phyloP scores from a whole-genome alignment of 1,140 invertebrate genomes.

The Pararge aegeria region DNA sequence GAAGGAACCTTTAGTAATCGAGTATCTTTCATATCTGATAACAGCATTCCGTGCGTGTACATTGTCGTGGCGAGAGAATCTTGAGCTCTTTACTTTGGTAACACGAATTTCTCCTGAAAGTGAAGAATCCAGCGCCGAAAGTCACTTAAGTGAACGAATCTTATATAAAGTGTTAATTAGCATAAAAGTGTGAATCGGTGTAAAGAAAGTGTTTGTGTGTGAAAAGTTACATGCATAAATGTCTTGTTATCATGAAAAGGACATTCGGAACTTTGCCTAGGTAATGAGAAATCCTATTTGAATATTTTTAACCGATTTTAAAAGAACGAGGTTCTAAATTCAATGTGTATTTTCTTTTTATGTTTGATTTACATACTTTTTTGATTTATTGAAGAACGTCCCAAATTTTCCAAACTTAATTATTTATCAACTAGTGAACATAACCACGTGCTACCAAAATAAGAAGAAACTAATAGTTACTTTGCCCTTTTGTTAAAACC shows the following conservation, averaged over 20 bases:
- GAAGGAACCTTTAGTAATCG: slow-evolving; percentile 3
- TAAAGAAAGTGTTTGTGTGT: not conserved
- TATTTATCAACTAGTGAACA: no score
- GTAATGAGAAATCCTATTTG: not conserved
- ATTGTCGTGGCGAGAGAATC: slow-evolving; percentile 14
- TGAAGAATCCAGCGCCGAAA: not conserved
- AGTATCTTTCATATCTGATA: slow-evolving; percentile 21
- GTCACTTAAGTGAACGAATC: not conserved
- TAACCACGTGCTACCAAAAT: no score
- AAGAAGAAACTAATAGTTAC: no score
- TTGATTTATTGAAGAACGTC: no score
- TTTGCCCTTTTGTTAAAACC: no score
- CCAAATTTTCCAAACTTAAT: no score
- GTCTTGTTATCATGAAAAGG: not conserved
- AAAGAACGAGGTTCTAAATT: no score
- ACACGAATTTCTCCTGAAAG: not conserved
- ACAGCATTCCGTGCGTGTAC: slow-evolving; percentile 14
- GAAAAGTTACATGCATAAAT: no score
- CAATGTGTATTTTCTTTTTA: no score
- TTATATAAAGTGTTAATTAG: not conserved
- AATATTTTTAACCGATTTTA: no score
- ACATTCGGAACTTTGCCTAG: not conserved
- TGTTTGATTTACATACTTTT: no score
- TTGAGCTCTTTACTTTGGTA: slow-evolving; percentile 1
- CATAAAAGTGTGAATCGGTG: not conserved